Base-by-base conservation (phyloP, 2,113 vertebrate genomes). In the Nerophis lumbriciformis region DNA sequence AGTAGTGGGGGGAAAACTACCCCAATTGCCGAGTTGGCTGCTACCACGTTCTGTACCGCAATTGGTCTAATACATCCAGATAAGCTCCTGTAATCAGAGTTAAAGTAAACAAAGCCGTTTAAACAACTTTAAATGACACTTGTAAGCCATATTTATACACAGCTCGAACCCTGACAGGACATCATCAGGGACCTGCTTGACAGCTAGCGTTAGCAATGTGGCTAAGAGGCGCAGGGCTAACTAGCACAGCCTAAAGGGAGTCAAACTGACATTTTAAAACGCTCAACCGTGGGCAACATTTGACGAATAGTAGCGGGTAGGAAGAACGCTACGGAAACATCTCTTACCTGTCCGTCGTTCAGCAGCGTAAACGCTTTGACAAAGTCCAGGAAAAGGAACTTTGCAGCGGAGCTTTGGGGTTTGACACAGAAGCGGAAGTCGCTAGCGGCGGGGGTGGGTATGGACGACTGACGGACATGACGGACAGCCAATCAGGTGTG, bases 341-440 rank as follows among this genome's bases (percentile, higher is more conserved):
- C 19, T 16, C 78, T 72, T 82, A 83, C 86, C 84, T 75, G 19
- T 6, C 56, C 5, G 44, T 16, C 37, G 39, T 38, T 28, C 51
- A 35, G 56, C 54, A 16, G 35, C 36, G 14, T 48, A 56, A 52
- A 8, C 53, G 60, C 53, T 76, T 66, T 67, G 63, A 48, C 66
- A 51, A 63, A 66, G 21, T 75, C 67, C 63, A 66, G 36, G 28
- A 67, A 48, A 21, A 71, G 54, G 63, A 78, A 58, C 68, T 59
- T 59, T 62, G 66, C 59, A 73, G 66, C n/a, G 51, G 36, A 73
- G 72, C 47, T 58, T 65, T 48, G 65, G 60, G 42, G 45, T 74
- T 44, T 87, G 85, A 90, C 86, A 89, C 90, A 85, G 83, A 85
- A 69, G 75, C 90, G 90, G 90, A 92, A 90, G 85, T 79, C 15